Base-by-base conservation (phyloP, 2,888 invertebrate species). In the Aphelenchoides bicaudatus region DNA sequence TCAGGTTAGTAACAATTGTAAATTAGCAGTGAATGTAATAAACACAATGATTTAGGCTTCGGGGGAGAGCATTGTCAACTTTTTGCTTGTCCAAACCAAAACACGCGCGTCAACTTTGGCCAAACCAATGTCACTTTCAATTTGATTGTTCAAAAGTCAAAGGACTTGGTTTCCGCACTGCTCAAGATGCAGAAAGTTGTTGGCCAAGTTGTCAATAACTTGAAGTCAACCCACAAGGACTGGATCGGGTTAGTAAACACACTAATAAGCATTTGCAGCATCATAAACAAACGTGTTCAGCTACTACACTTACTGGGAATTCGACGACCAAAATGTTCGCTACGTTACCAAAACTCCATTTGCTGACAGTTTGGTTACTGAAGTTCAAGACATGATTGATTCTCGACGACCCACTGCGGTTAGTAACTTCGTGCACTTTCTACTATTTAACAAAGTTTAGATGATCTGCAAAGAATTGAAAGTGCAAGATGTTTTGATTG, bases 401-500 rank as follows among this genome's bases (percentile, higher is more conserved):
- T 16, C 16, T 34, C 34, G 34, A 34, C 34, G 34, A 34, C 10
- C n/a, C 34, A n/a, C 34, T 10, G 10, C 34, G n/a, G n/a, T 34
- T 34, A 10, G 34, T n/a, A 34, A 10, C 10, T 34, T 34, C 34
- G 34, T 34, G n/a, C n/a, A n/a, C n/a, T n/a, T n/a, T n/a, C n/a
- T n/a, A n/a, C n/a, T n/a, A n/a, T n/a, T n/a, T n/a, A n/a, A n/a
- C n/a, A n/a, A n/a, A n/a, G n/a, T 21, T 43, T n/a, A 43, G 43
- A 43, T 10, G 10, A 10, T n/a, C 1, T 51, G 52, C 21, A 46
- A 30, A 37, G 52, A 30, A 23, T 23, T 37, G 38, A 13, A 21
- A 39, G 25, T 51, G 3, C 19, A 37, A 4, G 52, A 51, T 21
- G 52, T 29, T 2, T 39, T 51, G 31, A 51, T 51, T 51, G 21